phyloP scores from a whole-genome alignment of 2,888 invertebrate genomes.

The Isoperla grammatica region DNA sequence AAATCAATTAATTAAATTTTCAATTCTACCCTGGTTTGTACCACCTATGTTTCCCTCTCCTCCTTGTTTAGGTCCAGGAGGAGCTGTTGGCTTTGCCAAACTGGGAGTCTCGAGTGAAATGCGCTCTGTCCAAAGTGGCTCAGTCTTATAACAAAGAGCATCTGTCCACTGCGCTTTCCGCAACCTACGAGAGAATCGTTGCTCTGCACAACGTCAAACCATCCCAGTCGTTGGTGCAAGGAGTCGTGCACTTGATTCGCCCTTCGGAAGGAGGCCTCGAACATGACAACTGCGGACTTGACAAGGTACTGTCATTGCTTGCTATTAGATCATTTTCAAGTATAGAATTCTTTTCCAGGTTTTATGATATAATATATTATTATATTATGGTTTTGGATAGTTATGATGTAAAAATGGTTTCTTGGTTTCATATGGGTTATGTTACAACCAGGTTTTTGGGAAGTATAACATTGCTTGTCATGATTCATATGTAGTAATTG shows the following conservation, averaged over 20 bases:
- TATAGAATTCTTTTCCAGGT: background rate
- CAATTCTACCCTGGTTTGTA: too few species aligned
- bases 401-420: too few species aligned
- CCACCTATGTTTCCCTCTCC: too few species aligned
- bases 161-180: background rate
- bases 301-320: slow-evolving; percentile 2
- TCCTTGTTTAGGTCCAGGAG: too few species aligned
- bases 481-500: too few species aligned
- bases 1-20: too few species aligned
- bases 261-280: background rate
- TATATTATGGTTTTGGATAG: too few species aligned
- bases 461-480: too few species aligned
- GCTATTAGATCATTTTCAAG: background rate
- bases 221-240: background rate
- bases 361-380: background rate
- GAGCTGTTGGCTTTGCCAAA: slow-evolving; percentile 4
- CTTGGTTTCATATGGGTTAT: too few species aligned
- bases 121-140: background rate
- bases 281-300: slow-evolving; percentile 19
- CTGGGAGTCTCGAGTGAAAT: slow-evolving; percentile 6
- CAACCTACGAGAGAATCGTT: slow-evolving; percentile 2
- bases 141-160: background rate
- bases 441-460: too few species aligned
- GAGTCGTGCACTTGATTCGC: slow-evolving; percentile 9
- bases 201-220: slow-evolving; percentile 8